Evolutionary conservation across 2,888 invertebrate genomes (phyloP), one percentile per base, ranked within the genome.

Genomic region (Microctonus hyperodae): DNA sequence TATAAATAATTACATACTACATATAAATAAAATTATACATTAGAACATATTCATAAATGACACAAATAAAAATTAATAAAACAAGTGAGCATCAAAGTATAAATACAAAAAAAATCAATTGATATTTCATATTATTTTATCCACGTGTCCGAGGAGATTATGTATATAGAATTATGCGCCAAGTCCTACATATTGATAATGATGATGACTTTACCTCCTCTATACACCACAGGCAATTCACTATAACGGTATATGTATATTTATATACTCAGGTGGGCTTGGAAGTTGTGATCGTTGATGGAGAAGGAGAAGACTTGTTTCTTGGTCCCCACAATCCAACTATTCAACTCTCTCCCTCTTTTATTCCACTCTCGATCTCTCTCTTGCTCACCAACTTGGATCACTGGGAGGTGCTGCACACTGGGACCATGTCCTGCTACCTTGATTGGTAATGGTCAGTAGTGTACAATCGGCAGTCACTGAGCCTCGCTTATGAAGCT

Each of bases 401-500:
- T 28, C 28, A n/a, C n/a, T n/a, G n/a, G n/a, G n/a, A n/a, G 28
- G 28, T 28, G 4, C n/a, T n/a, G n/a, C n/a, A 28, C 7, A 44
- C 16, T 44, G 44, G 44, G 60, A 35, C 61, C 48, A 20, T 11
- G 50, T 64, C 68, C 51, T 70, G 72, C 70, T 66, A 64, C 77
- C 77, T 77, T 77, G 74, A 78, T 78, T 75, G 79, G 75, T 75
- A 75, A 72, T 73, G 73, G 70, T 69, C 64, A 72, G 69, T 67
- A 72, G 73, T 73, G 64, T 61, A 67, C 68, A 68, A 70, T 71
- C 70, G 68, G 20, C 69, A 67, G 69, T 71, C 69, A 53, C 63
- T 51, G 53, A 33, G 69, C 59, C n/a, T n/a, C 44, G 44, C 16
- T 67, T 62, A 65, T 3, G 33, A n/a, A n/a, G 33, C 59, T 59